These are phyloP conservation scores for Gymnocephalus cernua DNA, from an alignment of 2,113 vertebrate species.

Conservation along the genomic window DNA sequence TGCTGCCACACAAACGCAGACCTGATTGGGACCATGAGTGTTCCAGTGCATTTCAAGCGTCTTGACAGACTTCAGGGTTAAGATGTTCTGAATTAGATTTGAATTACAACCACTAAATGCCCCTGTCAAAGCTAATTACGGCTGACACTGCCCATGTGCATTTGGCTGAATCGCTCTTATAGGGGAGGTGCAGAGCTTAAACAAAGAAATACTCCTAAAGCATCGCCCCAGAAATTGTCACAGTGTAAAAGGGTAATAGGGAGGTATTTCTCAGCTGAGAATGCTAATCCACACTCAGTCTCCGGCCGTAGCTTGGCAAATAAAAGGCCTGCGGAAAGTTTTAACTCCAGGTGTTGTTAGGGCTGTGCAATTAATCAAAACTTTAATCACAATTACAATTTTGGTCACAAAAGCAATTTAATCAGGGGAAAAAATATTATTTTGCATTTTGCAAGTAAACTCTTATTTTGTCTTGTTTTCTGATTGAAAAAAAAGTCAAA, in stretches of 20 bases:
- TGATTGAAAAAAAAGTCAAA: no score
- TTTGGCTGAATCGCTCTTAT: constrained; percentile 87
- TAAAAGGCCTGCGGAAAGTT: constrained; percentile 85
- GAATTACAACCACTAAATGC: constrained; percentile 99
- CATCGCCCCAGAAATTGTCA: constrained; percentile 92
- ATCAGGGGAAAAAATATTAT: no score
- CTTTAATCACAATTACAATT: no score
- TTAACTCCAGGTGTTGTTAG: constrained; percentile 22
- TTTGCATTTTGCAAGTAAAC: no score
- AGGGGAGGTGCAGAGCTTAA: constrained; percentile 88
- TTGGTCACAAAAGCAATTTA: no score
- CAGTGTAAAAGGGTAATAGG: constrained; percentile 83
- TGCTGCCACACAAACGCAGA: constrained; percentile 92
- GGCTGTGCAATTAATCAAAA: no score
- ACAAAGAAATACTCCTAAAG: constrained; percentile 94
- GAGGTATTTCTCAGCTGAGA: constrained; percentile 75
- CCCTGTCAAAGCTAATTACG: constrained; percentile 97
- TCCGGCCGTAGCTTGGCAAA: constrained; percentile 75
- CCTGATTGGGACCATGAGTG: constrained; percentile 87
- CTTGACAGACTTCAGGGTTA: constrained; percentile 98
- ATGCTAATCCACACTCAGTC: constrained; percentile 77
- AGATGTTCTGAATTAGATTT: constrained; percentile 99
- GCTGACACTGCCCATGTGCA: constrained; percentile 96
- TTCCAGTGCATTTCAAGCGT: constrained; percentile 92
- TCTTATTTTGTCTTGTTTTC: no score